phyloP scores from a whole-genome alignment of 2,113 vertebrate species.

The Heloderma charlesbogerti region DNA sequence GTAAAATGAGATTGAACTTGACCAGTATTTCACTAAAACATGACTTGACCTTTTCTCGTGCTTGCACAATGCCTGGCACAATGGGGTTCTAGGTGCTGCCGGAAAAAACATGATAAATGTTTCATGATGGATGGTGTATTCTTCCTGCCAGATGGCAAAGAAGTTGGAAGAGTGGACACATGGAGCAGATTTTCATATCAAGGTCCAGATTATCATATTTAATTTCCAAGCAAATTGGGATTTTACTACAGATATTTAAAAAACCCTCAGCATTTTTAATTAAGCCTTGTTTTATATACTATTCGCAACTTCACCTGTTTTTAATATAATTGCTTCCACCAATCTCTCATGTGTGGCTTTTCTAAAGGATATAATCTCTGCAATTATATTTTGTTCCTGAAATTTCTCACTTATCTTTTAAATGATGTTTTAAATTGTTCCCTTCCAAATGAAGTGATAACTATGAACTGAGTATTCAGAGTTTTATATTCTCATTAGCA shows the following conservation, averaged over 20 bases:
- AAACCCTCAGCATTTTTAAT: neutral
- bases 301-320: slow-evolving; percentile 22
- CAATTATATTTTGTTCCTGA: slow-evolving; percentile 47
- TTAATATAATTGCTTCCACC: slow-evolving; percentile 37
- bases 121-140: slow-evolving; percentile 32
- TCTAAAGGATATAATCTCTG: slow-evolving; percentile 35
- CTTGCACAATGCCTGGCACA: slow-evolving; percentile 23
- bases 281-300: slow-evolving; percentile 29
- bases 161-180: neutral
- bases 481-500: slow-evolving; percentile 1
- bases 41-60: slow-evolving; percentile 25
- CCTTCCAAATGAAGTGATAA: neutral
- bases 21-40: neutral
- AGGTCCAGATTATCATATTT: slow-evolving; percentile 23
- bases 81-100: slow-evolving; percentile 24
- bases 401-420: neutral
- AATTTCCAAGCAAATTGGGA: slow-evolving; percentile 15
- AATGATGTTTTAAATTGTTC: slow-evolving; percentile 15
- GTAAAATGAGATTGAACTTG: neutral
- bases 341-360: slow-evolving; percentile 36
- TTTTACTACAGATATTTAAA: neutral
- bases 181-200: slow-evolving; percentile 24
- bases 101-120: slow-evolving; percentile 42
- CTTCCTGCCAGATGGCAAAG: slow-evolving; percentile 40
- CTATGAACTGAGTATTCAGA: neutral